Percentiles rank a stretch among this genome's conserved stretches.
Conservation (phyloP, 2,113 vertebrate species). For the Myiozetetes cayanensis region DNA sequence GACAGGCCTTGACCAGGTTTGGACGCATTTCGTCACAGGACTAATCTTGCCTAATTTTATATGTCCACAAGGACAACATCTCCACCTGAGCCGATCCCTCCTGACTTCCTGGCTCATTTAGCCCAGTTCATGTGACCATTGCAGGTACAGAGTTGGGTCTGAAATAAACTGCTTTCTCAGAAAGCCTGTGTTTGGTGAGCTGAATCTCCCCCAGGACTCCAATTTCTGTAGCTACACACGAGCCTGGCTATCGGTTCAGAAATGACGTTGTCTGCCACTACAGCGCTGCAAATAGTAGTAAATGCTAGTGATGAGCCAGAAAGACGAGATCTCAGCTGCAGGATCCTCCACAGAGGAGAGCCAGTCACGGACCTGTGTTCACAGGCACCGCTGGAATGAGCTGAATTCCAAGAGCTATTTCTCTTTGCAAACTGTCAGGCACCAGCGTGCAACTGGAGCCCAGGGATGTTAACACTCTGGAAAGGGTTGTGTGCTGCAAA, state of each 20-base stretch:
- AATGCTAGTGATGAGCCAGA: background rate
- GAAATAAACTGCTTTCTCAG: background rate
- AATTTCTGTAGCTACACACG: background rate
- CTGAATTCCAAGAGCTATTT: background rate
- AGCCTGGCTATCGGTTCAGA: background rate
- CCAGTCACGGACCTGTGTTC: rapidly evolving
- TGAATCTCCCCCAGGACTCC: background rate
- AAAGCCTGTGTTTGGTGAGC: background rate
- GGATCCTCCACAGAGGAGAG: background rate
- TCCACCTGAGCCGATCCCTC: background rate
- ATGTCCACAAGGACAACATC: background rate
- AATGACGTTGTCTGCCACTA: background rate
- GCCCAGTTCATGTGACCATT: background rate
- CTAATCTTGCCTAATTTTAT: background rate
- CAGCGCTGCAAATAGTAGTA: background rate
- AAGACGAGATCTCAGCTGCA: background rate
- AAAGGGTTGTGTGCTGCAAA: background rate
- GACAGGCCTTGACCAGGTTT: background rate
- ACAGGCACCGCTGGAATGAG: rapidly evolving
- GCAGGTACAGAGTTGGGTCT: background rate
- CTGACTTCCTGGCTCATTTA: background rate
- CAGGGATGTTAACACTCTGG: background rate
- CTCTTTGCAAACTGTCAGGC: background rate
- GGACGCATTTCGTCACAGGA: background rate
- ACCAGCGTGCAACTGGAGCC: background rate